Evolutionary conservation across 2,797 vertebrate genomes (phyloP).

Genomic region (Botia almorhae): DNA sequence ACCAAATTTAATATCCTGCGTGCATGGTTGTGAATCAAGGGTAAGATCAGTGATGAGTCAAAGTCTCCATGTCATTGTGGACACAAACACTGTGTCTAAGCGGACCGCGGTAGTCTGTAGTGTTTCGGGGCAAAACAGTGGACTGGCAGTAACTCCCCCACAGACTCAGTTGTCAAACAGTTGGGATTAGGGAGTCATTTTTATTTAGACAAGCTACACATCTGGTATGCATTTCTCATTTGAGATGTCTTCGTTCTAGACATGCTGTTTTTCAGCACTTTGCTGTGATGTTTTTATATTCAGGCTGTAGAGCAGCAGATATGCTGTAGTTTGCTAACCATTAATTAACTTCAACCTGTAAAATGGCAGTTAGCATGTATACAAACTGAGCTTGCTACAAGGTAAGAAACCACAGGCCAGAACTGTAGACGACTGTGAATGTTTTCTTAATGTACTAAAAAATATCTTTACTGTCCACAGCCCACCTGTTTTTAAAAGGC

Average conservation of each 20-base stretch:
- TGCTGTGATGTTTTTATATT: not conserved
- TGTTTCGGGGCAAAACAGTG: not conserved
- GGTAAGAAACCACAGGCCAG: not conserved
- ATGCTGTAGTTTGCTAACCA: constrained; percentile 6
- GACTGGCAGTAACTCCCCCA: not conserved
- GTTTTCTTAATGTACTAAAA: no score
- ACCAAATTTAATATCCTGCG: not conserved
- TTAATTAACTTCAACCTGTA: not conserved
- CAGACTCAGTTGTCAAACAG: not conserved
- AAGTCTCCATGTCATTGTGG: not conserved
- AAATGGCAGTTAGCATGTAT: not conserved
- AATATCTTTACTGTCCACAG: not conserved
- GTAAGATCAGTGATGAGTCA: constrained; percentile 23
- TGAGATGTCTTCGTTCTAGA: not conserved
- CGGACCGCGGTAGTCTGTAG: not conserved
- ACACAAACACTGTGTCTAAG: constrained; percentile 1
- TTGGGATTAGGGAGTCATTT: constrained; percentile 7
- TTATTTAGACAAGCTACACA: not conserved
- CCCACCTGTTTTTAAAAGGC: constrained; percentile 5
- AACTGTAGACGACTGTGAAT: not conserved
- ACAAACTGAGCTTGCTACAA: constrained; percentile 6
- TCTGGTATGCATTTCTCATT: not conserved
- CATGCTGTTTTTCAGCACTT: not conserved
- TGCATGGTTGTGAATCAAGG: not conserved
- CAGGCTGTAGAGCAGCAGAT: not conserved